phyloP scores from a whole-genome alignment of 2,113 vertebrate genomes.

The Zapornia atra region DNA sequence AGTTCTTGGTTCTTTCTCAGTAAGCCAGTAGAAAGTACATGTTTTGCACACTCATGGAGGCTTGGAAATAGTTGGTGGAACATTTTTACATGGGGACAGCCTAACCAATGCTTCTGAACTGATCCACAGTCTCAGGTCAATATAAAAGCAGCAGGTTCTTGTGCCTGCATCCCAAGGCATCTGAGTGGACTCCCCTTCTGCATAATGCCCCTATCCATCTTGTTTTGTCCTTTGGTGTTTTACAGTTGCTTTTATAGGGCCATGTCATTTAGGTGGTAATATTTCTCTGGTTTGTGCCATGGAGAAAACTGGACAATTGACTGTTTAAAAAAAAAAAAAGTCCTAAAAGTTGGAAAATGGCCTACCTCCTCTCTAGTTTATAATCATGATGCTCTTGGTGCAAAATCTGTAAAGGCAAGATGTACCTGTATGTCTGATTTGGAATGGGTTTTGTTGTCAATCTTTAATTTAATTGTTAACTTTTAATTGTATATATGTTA shows the following conservation, averaged over 20 bases:
- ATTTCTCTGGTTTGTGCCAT: not conserved
- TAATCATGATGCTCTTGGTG: not conserved
- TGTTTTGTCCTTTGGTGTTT: slow-evolving; percentile 42
- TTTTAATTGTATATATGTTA: not conserved
- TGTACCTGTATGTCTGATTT: not conserved
- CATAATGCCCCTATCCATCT: not conserved
- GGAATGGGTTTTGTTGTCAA: not conserved
- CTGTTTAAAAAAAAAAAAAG: not conserved
- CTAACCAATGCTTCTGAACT: not conserved
- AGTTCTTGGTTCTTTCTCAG: not conserved
- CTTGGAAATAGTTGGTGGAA: not conserved
- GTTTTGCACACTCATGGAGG: not conserved
- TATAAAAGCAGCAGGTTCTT: not conserved
- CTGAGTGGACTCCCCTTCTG: not conserved
- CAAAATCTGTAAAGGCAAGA: not conserved
- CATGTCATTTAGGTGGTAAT: slow-evolving; percentile 13
- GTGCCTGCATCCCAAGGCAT: not conserved
- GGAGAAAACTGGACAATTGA: not conserved
- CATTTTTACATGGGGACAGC: not conserved
- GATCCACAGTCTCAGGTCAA: not conserved
- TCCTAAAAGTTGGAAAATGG: not conserved
- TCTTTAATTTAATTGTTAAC: not conserved
- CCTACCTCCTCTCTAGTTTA: not conserved
- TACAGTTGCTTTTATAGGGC: slow-evolving; percentile 46
- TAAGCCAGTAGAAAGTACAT: not conserved